Percentiles rank a stretch among this genome's conserved stretches.
Conservation (phyloP, 1,140 invertebrate species). For the Probaryconus sp. region DNA sequence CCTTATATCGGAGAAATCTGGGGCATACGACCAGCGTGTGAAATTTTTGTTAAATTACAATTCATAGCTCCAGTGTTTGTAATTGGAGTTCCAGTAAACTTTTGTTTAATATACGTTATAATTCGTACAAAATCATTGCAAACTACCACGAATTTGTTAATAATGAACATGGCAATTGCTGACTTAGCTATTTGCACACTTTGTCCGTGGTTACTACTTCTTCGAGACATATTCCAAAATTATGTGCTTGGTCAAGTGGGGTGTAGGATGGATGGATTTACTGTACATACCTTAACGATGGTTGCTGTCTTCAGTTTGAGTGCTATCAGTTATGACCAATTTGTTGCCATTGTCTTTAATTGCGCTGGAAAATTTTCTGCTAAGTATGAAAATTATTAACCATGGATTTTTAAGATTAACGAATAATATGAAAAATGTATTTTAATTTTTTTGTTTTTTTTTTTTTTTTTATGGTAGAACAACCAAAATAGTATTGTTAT, state of each 20-base stretch:
- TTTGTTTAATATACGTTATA: constrained; percentile 84
- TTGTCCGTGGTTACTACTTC: constrained; percentile 85
- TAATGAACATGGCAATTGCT: constrained; percentile 88
- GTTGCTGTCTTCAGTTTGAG: constrained; percentile 87
- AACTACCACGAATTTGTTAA: constrained; percentile 88
- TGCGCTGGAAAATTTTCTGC: constrained; percentile 82
- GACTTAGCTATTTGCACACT: constrained; percentile 87
- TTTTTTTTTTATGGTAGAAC: constrained; percentile 35
- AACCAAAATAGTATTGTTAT: constrained; percentile 81
- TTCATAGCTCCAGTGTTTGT: constrained; percentile 82
- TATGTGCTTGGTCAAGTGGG: constrained; percentile 84
- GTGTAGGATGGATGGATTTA: constrained; percentile 84
- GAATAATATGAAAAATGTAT: too few relatives aligned
- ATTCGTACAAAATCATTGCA: constrained; percentile 82
- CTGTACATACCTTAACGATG: constrained; percentile 83
- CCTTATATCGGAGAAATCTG: constrained; percentile 77
- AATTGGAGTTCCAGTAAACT: constrained; percentile 85
- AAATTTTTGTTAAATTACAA: constrained; percentile 81
- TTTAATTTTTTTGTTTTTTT: constrained; percentile 4
- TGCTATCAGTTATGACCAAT: constrained; percentile 88
- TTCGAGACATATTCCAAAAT: constrained; percentile 86
- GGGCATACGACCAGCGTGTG: constrained; percentile 79
- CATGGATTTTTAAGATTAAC: too few relatives aligned
- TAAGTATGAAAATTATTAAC: constrained; percentile 62
- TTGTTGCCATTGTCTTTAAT: constrained; percentile 88